Evolutionary conservation across 2,797 vertebrate species (phyloP).

Genomic region (Phyllotis vaccarum): DNA sequence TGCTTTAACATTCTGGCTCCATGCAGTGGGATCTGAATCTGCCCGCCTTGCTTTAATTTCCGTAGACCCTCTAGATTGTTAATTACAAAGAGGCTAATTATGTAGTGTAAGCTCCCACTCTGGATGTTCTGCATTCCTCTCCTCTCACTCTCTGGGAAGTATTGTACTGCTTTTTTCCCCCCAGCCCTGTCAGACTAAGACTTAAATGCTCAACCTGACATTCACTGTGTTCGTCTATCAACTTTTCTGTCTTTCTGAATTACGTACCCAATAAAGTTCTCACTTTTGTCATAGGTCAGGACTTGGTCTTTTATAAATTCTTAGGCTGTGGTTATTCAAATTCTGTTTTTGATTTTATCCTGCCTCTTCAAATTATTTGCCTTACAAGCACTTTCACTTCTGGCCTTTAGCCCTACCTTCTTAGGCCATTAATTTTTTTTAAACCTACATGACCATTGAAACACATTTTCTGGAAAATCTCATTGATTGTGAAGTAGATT

Average conservation of each 20-base stretch:
- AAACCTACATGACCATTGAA: slow-evolving; percentile 67
- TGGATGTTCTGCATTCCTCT: slow-evolving; percentile 53
- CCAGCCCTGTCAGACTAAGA: slow-evolving; percentile 75
- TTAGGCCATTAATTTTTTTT: slow-evolving; percentile 75
- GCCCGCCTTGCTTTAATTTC: slow-evolving; percentile 78
- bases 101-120: slow-evolving; percentile 64
- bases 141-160: background rate
- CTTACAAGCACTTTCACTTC: slow-evolving; percentile 70
- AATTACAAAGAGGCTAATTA: slow-evolving; percentile 77
- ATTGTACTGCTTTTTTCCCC: slow-evolving; percentile 29
- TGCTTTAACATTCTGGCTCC: slow-evolving; percentile 65
- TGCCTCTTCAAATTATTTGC: slow-evolving; percentile 77
- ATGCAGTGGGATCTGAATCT: slow-evolving; percentile 59
- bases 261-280: slow-evolving; percentile 83
- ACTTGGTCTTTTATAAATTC: slow-evolving; percentile 79
- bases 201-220: slow-evolving; percentile 84
- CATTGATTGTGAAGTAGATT: slow-evolving; percentile 58
- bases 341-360: slow-evolving; percentile 78
- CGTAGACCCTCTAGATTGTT: slow-evolving; percentile 68
- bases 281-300: slow-evolving; percentile 82
- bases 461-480: slow-evolving; percentile 75
- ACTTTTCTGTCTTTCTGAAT: slow-evolving; percentile 82
- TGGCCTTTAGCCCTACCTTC: slow-evolving; percentile 71
- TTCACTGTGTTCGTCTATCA: slow-evolving; percentile 83
- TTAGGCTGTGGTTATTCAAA: slow-evolving; percentile 77